These are phyloP conservation scores for Chrosomus eos DNA, from an alignment of 2,797 vertebrate species.

Conservation along the genomic window DNA sequence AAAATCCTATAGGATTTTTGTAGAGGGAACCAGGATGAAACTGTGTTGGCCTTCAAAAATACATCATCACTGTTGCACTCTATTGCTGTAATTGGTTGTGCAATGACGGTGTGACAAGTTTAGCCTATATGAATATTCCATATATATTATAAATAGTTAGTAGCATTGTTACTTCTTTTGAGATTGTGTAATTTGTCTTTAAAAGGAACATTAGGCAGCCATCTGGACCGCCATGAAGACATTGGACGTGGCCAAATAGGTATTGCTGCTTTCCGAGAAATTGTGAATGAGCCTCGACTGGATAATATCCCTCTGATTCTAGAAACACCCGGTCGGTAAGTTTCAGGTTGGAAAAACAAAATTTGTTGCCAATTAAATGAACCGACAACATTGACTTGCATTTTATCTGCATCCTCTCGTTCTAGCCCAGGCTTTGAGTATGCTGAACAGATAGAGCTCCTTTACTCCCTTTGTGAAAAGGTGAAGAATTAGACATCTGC, in stretches of 20 bases:
- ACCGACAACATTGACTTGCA: background rate
- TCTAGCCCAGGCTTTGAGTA: constrained; percentile 77
- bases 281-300: constrained; percentile 81
- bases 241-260: constrained; percentile 81
- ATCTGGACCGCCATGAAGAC: constrained; percentile 83
- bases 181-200: background rate
- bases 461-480: constrained; percentile 74
- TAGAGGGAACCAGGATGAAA: background rate
- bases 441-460: constrained; percentile 77
- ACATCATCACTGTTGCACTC: background rate
- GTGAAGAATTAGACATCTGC: constrained; percentile 4
- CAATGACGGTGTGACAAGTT: background rate
- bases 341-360: background rate
- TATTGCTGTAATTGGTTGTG: background rate
- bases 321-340: constrained; percentile 82
- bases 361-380: background rate
- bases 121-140: background rate
- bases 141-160: background rate
- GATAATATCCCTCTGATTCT: constrained; percentile 81
- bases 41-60: background rate
- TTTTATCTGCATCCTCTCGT: constrained; percentile 30
- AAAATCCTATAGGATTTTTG: background rate
- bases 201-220: constrained; percentile 79
- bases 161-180: background rate
- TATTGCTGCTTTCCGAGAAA: constrained; percentile 76